phyloP scores from a whole-genome alignment of 2,797 vertebrate species.

The Caiman crocodilus region DNA sequence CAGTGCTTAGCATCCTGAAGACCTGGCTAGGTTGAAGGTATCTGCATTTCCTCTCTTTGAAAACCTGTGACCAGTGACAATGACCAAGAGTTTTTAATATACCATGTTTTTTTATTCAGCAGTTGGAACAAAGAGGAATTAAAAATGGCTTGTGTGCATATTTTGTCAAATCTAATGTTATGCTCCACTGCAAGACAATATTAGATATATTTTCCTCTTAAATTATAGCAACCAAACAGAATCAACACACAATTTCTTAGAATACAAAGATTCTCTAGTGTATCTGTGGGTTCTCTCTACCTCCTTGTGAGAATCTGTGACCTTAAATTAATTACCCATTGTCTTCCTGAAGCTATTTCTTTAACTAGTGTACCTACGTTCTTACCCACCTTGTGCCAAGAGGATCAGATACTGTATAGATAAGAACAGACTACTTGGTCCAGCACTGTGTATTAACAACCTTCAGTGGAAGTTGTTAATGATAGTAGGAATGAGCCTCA shows the following conservation, averaged over 20 bases:
- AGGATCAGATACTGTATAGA: neutral
- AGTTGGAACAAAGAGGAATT: neutral
- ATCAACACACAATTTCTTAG: neutral
- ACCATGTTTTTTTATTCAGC: neutral
- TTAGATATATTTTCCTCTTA: conserved; percentile 1
- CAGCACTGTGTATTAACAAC: neutral
- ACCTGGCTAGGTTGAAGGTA: neutral
- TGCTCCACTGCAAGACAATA: neutral
- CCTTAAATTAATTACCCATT: neutral
- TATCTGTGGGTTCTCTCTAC: accelerated
- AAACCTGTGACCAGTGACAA: neutral
- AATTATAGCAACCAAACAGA: neutral
- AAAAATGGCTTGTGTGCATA: neutral
- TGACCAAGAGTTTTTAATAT: neutral
- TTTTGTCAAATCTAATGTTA: conserved; percentile 43
- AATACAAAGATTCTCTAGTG: neutral
- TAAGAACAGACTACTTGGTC: neutral
- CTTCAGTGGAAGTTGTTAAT: neutral
- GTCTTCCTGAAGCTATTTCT: neutral
- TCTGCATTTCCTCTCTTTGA: neutral
- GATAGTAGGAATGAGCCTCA: neutral
- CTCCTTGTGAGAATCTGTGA: neutral
- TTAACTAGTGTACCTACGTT: neutral
- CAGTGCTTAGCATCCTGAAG: neutral
- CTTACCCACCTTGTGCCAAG: neutral